These are phyloP conservation scores for Drosophila persimilis DNA, from an alignment of 1,140 invertebrate species.

Conservation along the genomic window DNA sequence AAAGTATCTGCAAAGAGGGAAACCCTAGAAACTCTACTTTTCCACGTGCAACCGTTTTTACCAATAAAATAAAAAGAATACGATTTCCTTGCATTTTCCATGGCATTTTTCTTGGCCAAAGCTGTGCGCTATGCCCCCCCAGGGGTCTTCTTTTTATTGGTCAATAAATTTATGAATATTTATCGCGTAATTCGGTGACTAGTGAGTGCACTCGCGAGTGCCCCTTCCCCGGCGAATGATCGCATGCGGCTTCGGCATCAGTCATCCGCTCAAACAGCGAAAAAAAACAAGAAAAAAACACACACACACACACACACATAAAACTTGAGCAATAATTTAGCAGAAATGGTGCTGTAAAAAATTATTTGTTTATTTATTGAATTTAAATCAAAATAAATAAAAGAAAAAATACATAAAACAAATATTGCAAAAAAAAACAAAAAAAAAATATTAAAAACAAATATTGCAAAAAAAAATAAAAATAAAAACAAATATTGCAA, in stretches of 20 bases:
- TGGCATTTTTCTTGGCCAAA: too few species aligned
- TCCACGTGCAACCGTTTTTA: too few species aligned
- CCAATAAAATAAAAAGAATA: background rate
- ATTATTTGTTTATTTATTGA: constrained; percentile 73
- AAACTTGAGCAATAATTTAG: constrained; percentile 64
- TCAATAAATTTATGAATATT: constrained; percentile 13
- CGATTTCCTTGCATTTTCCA: too few species aligned
- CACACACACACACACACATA: too few species aligned
- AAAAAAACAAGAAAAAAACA: too few species aligned
- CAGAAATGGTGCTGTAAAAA: constrained; percentile 62
- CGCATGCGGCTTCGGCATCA: constrained; percentile 39
- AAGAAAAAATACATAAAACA: constrained; percentile 25
- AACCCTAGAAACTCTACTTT: background rate
- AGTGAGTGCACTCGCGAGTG: background rate
- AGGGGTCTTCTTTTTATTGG: too few species aligned
- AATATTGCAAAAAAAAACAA: constrained; percentile 45
- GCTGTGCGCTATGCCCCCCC: too few species aligned
- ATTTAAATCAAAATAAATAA: constrained; percentile 59
- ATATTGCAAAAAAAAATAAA: constrained; percentile 18
- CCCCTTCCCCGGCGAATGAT: background rate
- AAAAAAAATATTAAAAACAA: constrained; percentile 24
- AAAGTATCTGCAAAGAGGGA: background rate
- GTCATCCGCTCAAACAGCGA: constrained; percentile 12
- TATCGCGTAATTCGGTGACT: constrained; percentile 22
- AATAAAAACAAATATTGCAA: constrained; percentile 51